Percentiles rank a stretch among this genome's conserved stretches.
Evolutionary conservation across 2,113 vertebrate species (phyloP).

Genomic region (Pterocles orientalis): DNA sequence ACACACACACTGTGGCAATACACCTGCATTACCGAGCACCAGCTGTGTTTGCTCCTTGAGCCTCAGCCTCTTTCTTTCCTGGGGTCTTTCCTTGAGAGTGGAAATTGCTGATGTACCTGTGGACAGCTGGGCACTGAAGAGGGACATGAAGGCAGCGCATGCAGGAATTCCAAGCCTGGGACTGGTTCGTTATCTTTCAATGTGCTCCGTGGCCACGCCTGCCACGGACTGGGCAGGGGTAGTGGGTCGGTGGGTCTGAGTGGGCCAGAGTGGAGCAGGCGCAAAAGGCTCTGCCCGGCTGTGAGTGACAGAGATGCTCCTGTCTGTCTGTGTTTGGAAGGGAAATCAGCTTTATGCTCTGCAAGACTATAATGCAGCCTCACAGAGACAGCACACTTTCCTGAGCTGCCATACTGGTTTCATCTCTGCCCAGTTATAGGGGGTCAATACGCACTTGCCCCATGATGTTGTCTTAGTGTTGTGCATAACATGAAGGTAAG

Average conservation of each 20-base stretch:
- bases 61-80: neutral
- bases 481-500: no score
- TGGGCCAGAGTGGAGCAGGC: neutral
- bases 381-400: neutral
- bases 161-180: neutral
- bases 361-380: neutral
- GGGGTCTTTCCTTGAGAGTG: neutral
- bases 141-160: neutral
- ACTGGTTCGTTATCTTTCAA: neutral
- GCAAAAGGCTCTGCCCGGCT: neutral
- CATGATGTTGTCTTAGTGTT: neutral
- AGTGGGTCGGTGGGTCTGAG: rapidly evolving
- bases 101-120: neutral
- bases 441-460: neutral
- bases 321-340: neutral
- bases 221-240: no score
- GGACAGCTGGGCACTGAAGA: neutral
- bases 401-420: neutral
- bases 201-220: rapidly evolving
- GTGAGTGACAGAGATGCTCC: neutral
- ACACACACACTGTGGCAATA: neutral
- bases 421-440: neutral
- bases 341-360: neutral
- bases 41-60: neutral
- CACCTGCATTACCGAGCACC: neutral